Conservation (phyloP, 2,888 invertebrate species). For the Stomorhina lunata region DNA sequence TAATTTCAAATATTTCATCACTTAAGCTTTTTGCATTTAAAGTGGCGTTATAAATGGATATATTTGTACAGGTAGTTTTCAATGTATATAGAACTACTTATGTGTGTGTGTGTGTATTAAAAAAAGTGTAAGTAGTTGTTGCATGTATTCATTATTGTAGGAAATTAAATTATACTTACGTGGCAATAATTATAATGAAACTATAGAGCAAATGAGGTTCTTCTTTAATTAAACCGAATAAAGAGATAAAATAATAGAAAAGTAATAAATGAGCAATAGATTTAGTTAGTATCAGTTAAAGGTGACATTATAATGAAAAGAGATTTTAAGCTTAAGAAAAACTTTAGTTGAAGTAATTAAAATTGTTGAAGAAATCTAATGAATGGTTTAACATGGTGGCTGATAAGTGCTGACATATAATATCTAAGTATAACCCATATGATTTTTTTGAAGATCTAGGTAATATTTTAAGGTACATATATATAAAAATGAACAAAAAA, state of each 20-base stretch:
- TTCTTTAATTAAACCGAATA: slow-evolving; percentile 42
- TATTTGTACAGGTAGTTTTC: too few species aligned
- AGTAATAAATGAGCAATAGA: background rate
- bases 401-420: too few species aligned
- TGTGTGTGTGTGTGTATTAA: background rate
- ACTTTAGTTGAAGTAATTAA: background rate
- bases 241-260: background rate
- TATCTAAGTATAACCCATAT: too few species aligned
- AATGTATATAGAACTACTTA: too few species aligned
- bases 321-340: background rate
- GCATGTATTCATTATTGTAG: background rate
- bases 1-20: too few species aligned
- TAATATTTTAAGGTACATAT: too few species aligned
- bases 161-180: slow-evolving; percentile 62
- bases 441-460: too few species aligned
- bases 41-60: too few species aligned
- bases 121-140: background rate
- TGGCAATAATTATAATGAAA: slow-evolving; percentile 47
- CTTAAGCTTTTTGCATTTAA: too few species aligned
- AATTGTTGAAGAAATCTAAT: background rate
- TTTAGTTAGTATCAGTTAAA: background rate
- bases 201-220: slow-evolving; percentile 39
- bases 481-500: too few species aligned
- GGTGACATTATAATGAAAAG: background rate
- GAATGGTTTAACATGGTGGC: too few species aligned